These are phyloP conservation scores for Sardina pilchardus DNA, from an alignment of 2,113 vertebrate genomes.

Conservation along the genomic window DNA sequence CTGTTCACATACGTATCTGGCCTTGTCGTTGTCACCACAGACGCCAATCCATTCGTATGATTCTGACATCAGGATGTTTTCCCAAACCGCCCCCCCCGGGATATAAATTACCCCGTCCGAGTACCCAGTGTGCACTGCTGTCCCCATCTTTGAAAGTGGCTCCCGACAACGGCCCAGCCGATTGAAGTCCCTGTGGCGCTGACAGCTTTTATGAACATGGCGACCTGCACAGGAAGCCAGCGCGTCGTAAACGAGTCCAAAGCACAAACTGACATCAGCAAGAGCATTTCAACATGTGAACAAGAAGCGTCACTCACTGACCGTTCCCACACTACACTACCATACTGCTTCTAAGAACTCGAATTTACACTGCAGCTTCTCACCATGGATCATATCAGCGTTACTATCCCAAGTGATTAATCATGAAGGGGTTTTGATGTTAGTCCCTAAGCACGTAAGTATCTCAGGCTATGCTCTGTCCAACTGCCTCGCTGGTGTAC, in stretches of 20 bases:
- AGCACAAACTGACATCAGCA: not conserved
- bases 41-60: constrained; percentile 19
- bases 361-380: not conserved
- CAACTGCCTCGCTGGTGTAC: not conserved
- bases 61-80: constrained; percentile 52
- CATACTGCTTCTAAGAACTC: not conserved
- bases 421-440: not conserved
- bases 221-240: constrained; percentile 28
- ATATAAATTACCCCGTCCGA: constrained; percentile 14
- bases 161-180: constrained; percentile 13
- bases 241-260: constrained; percentile 1
- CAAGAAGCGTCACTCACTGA: not conserved
- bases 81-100: constrained; percentile 19
- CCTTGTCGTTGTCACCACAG: constrained; percentile 42
- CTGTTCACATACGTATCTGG: constrained; percentile 37
- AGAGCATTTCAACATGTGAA: not conserved
- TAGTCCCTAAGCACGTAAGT: not conserved
- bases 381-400: not conserved
- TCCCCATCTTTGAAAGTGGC: not conserved
- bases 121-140: not conserved
- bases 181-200: constrained; percentile 40
- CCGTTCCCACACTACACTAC: not conserved
- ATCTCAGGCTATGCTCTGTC: not conserved
- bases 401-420: not conserved
- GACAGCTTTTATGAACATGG: constrained; percentile 41